Conservation (phyloP, 2,113 vertebrate genomes). For the Macquaria ambigua region DNA sequence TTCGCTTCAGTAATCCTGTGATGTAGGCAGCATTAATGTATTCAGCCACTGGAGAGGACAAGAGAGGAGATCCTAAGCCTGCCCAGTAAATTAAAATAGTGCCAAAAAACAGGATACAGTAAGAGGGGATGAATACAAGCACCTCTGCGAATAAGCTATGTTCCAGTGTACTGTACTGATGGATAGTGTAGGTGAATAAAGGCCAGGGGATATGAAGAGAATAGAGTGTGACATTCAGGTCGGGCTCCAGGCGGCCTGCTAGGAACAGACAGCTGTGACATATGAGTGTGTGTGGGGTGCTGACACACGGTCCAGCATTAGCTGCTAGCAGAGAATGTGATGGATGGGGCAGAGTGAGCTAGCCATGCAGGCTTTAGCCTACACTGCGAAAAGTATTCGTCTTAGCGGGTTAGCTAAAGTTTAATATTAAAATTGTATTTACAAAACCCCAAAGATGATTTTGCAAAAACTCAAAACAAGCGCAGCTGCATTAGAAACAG, state of each 20-base stretch:
- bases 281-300: conserved; percentile 61
- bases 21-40: conserved; percentile 67
- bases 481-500: not conserved
- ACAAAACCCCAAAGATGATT: not conserved
- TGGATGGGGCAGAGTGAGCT: conserved; percentile 54
- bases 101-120: conserved; percentile 55
- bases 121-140: conserved; percentile 34
- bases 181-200: conserved; percentile 53
- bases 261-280: conserved; percentile 70
- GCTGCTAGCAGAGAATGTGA: conserved; percentile 51
- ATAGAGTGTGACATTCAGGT: conserved; percentile 61
- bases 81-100: conserved; percentile 46
- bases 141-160: conserved; percentile 36
- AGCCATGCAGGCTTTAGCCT: conserved; percentile 28
- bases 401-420: conserved; percentile 4
- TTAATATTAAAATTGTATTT: not conserved
- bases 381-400: conserved; percentile 23
- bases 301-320: conserved; percentile 54
- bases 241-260: conserved; percentile 49
- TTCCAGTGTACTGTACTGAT: conserved; percentile 32
- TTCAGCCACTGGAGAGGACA: conserved; percentile 58
- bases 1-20: conserved; percentile 70
- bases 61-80: conserved; percentile 60
- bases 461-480: not conserved
- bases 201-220: conserved; percentile 47